phyloP scores from a whole-genome alignment of 2,888 invertebrate genomes.

The Proisotoma minuta region DNA sequence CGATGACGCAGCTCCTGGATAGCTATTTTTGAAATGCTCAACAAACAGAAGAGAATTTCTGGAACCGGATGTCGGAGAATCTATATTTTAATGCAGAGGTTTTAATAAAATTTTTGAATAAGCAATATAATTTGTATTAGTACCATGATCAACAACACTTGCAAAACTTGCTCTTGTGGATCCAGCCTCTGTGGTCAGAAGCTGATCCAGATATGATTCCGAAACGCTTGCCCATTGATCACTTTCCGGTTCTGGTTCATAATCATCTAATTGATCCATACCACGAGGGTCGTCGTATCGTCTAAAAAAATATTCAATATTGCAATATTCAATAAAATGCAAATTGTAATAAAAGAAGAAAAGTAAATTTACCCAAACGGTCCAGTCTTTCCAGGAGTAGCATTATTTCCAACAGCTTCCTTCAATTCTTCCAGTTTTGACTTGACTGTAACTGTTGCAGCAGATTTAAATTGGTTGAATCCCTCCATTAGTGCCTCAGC shows the following conservation, averaged over 20 bases:
- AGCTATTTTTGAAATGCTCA: slow-evolving; percentile 34
- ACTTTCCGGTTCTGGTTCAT: slow-evolving; percentile 35
- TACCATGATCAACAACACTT: slow-evolving; percentile 39
- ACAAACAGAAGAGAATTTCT: slow-evolving; percentile 40
- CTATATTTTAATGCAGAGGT: slow-evolving; percentile 12
- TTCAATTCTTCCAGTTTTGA: slow-evolving; percentile 88
- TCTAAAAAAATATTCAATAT: slow-evolving; percentile 8
- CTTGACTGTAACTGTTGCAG: slow-evolving; percentile 70
- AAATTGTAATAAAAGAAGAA: background rate
- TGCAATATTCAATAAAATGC: background rate
- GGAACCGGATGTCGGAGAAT: slow-evolving; percentile 45
- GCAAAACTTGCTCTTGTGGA: slow-evolving; percentile 46
- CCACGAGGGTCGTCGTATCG: slow-evolving; percentile 24
- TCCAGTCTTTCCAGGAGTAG: slow-evolving; percentile 57
- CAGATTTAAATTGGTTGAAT: slow-evolving; percentile 77
- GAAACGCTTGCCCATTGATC: slow-evolving; percentile 47
- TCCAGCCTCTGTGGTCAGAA: slow-evolving; percentile 35
- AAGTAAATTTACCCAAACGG: slow-evolving; percentile 41
- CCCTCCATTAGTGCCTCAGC: slow-evolving; percentile 78
- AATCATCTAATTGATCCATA: slow-evolving; percentile 30
- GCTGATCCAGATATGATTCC: slow-evolving; percentile 46
- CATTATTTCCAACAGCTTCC: slow-evolving; percentile 81
- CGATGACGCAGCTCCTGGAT: background rate
- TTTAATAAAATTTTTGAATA: background rate
- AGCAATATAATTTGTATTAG: background rate